A percentile compares a stretch with the other conserved stretches of the same genome.
Conservation (phyloP, 2,113 vertebrate genomes). For the Paradisaea rubra region DNA sequence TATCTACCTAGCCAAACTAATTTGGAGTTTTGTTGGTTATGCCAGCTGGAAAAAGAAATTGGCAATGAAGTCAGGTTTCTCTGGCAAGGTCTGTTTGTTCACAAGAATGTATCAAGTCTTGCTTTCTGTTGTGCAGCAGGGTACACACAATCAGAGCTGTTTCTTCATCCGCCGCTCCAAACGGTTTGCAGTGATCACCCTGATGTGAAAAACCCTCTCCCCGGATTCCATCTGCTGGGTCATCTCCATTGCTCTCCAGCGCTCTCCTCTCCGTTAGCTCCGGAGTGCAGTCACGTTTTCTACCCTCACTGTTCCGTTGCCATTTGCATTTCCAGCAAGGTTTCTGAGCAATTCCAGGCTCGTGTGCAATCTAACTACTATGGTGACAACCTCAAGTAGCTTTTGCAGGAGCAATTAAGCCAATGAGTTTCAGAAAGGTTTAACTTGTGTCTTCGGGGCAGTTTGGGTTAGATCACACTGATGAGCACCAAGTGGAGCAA, state of each 20-base stretch:
- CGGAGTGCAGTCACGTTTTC: background rate
- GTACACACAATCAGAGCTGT: background rate
- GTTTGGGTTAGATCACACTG: background rate
- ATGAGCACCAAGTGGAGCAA: background rate
- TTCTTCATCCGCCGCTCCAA: rapidly evolving
- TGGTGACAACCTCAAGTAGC: background rate
- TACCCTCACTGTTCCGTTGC: background rate
- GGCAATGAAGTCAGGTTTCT: background rate
- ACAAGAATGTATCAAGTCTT: background rate
- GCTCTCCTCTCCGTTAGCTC: background rate
- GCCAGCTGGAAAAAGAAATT: constrained; percentile 30
- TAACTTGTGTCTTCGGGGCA: background rate
- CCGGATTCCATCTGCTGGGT: background rate
- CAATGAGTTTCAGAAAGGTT: background rate
- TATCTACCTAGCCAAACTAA: constrained; percentile 34
- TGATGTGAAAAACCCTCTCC: background rate
- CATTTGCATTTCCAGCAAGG: background rate
- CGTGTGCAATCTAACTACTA: background rate
- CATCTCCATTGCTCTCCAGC: background rate
- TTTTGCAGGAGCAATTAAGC: background rate
- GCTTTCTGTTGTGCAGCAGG: background rate
- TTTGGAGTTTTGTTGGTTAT: constrained; percentile 7
- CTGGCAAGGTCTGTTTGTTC: background rate
- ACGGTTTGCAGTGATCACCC: background rate
- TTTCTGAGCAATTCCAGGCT: background rate